A percentile compares a stretch with the other conserved stretches of the same genome.
These are phyloP conservation scores for Fundulus diaphanus DNA, from an alignment of 2,797 vertebrate genomes.

Conservation along the genomic window DNA sequence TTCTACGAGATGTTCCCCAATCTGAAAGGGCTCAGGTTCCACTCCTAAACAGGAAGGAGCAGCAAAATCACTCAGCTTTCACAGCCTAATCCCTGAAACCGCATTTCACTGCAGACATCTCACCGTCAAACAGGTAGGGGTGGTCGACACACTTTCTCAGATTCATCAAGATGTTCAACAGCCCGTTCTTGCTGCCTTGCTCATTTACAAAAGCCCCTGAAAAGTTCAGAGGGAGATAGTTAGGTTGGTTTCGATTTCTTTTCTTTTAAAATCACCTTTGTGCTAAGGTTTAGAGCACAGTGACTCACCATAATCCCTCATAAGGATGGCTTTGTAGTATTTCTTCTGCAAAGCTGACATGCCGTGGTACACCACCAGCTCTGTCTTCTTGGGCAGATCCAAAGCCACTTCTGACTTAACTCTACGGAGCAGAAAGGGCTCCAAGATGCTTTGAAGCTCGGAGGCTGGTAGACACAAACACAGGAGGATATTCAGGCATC, in stretches of 20 bases:
- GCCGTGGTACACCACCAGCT: conserved; percentile 92
- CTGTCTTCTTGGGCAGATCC: conserved; percentile 89
- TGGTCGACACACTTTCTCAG: conserved; percentile 93
- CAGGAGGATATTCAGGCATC: not conserved
- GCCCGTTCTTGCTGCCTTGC: conserved; percentile 80
- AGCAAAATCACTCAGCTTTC: not conserved
- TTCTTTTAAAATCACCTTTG: not conserved
- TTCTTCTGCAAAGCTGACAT: conserved; percentile 92
- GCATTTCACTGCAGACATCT: conserved; percentile 44
- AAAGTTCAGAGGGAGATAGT: conserved; percentile 41
- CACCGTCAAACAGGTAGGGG: conserved; percentile 93
- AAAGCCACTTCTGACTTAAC: conserved; percentile 89
- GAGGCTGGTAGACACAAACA: conserved; percentile 73
- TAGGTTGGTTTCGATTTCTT: too few relatives aligned
- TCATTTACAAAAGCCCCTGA: conserved; percentile 89
- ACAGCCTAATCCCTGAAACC: not conserved
- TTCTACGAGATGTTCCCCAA: conserved; percentile 92
- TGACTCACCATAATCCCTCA: conserved; percentile 87
- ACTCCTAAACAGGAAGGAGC: conserved; percentile 78
- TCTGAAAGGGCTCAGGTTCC: conserved; percentile 94
- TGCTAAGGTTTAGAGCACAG: not conserved
- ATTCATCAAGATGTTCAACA: conserved; percentile 90
- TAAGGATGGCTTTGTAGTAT: conserved; percentile 91
- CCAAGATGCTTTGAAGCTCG: conserved; percentile 87
- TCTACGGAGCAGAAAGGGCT: conserved; percentile 91